Evolutionary conservation across 2,888 invertebrate species (phyloP).

Genomic region (Neria commutata): DNA sequence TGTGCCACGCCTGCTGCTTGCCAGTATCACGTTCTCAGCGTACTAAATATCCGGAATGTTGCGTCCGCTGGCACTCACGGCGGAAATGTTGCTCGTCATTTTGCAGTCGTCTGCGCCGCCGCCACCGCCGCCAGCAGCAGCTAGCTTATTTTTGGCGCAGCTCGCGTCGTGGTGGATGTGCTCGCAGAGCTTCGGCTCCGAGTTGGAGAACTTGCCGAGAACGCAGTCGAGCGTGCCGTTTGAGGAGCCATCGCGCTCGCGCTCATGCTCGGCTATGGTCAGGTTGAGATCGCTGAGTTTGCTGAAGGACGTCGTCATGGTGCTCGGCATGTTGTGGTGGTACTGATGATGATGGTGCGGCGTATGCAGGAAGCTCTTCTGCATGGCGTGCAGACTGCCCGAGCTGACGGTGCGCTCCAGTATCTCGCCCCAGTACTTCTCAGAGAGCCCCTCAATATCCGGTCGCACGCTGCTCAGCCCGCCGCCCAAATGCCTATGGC

Average conservation of each 20-base stretch:
- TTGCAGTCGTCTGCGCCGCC: slow-evolving; percentile 20
- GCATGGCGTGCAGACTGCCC: slow-evolving; percentile 74
- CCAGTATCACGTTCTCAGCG: slow-evolving; percentile 60
- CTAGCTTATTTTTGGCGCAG: slow-evolving; percentile 59
- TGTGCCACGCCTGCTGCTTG: slow-evolving; percentile 39
- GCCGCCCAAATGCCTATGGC: slow-evolving; percentile 33
- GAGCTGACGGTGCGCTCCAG: slow-evolving; percentile 79
- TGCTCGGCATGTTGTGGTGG: slow-evolving; percentile 28
- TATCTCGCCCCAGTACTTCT: slow-evolving; percentile 79
- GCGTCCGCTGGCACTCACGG: slow-evolving; percentile 40
- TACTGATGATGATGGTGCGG: slow-evolving; percentile 44
- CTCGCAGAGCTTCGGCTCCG: slow-evolving; percentile 60
- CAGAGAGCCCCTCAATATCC: slow-evolving; percentile 72
- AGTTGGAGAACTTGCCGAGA: slow-evolving; percentile 58
- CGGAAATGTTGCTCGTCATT: slow-evolving; percentile 26
- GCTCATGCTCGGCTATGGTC: slow-evolving; percentile 40
- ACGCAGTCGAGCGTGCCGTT: slow-evolving; percentile 35
- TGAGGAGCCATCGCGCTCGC: slow-evolving; percentile 31
- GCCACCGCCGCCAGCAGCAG: slow-evolving; percentile 22
- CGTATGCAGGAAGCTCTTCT: slow-evolving; percentile 59
- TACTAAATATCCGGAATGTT: slow-evolving; percentile 61
- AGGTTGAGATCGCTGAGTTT: slow-evolving; percentile 59
- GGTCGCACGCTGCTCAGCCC: slow-evolving; percentile 51
- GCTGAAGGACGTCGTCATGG: slow-evolving; percentile 58
- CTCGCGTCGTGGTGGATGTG: slow-evolving; percentile 58